Evolutionary conservation across 1,140 invertebrate genomes (phyloP), one percentile per base, ranked within the genome.

Genomic region (Drosophila ogumai): DNA sequence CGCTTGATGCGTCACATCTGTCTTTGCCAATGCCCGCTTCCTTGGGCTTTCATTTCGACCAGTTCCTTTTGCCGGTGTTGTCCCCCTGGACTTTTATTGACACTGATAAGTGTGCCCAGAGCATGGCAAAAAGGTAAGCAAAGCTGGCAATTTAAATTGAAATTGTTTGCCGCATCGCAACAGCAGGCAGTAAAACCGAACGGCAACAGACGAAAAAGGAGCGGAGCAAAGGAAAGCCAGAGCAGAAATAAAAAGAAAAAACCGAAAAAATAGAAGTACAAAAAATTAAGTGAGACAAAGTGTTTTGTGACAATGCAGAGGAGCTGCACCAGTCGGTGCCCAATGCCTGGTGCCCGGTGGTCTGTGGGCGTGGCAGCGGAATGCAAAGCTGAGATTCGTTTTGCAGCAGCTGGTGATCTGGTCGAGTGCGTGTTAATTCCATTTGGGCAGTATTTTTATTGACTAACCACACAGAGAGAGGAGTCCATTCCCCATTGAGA

Each of bases 221-320:
- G 34, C 43, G 38, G 17, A 40, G 64, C 31, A 38, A 41, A 38
- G 41, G 13, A 61, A 31, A 41, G 7, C 28, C 31, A n/a, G 32
- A 56, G 50, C 46, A 82, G 66, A 61, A 61, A 43, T 25, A 43
- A 64, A 56, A 65, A 31, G n/a, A 28, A 40, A 49, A 43, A 66
- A 76, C 61, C 61, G 68, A 63, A 73, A 68, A 84, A 60, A 58
- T 44, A 71, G 65, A 63, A 69, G 63, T 54, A 78, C 71, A 87
- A 87, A 87, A 86, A 87, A 87, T 87, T 87, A 87, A 87, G 82
- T 87, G 82, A 87, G 84, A 87, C 82, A 87, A 87, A 88, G 84
- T 87, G 82, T 82, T 88, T 87, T 88, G 82, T 82, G 82, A 88
- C 82, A 88, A 68, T 87, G 79, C 75, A 71, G 66, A 55, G 41